These are phyloP conservation scores for Botia almorhae DNA, from an alignment of 2,797 vertebrate genomes.

Conservation along the genomic window DNA sequence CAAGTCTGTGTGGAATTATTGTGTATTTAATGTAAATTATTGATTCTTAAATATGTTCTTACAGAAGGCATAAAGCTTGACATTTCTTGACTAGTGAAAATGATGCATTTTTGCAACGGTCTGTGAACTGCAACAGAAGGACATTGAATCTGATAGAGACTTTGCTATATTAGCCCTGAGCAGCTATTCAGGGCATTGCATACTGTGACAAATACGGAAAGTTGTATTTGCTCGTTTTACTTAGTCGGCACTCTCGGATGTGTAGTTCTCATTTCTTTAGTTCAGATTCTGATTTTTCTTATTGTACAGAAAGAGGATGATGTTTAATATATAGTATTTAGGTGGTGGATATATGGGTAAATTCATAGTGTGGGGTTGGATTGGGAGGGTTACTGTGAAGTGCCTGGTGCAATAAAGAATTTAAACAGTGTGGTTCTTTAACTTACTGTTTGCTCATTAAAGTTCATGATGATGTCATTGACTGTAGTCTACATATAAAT, in stretches of 20 bases:
- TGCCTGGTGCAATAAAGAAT: conserved; percentile 63
- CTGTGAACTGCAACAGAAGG: not conserved
- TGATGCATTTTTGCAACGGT: not conserved
- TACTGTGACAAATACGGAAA: conserved; percentile 44
- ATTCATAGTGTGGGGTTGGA: conserved; percentile 12
- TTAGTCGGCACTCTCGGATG: conserved; percentile 9
- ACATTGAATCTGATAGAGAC: not conserved
- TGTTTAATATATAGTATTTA: conserved; percentile 52
- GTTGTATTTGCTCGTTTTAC: conserved; percentile 37
- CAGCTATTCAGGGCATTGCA: conserved; percentile 17
- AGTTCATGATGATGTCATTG: not conserved
- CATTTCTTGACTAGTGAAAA: not conserved
- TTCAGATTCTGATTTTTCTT: conserved; percentile 19
- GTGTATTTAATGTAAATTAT: conserved; percentile 52
- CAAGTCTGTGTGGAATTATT: not conserved
- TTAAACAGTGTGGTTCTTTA: conserved; percentile 13
- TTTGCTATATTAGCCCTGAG: conserved; percentile 4
- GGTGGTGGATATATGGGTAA: conserved; percentile 24
- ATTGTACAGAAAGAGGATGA: conserved; percentile 51
- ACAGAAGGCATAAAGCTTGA: not conserved
- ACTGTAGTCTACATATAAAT: not conserved
- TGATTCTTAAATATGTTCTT: conserved; percentile 35
- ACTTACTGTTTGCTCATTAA: not conserved
- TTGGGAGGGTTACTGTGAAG: conserved; percentile 53
- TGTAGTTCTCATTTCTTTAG: conserved; percentile 25